Evolutionary conservation across 2,797 vertebrate species (phyloP), one percentile per base, ranked within the genome.

Genomic region (Parauchenoglanis punctatus): DNA sequence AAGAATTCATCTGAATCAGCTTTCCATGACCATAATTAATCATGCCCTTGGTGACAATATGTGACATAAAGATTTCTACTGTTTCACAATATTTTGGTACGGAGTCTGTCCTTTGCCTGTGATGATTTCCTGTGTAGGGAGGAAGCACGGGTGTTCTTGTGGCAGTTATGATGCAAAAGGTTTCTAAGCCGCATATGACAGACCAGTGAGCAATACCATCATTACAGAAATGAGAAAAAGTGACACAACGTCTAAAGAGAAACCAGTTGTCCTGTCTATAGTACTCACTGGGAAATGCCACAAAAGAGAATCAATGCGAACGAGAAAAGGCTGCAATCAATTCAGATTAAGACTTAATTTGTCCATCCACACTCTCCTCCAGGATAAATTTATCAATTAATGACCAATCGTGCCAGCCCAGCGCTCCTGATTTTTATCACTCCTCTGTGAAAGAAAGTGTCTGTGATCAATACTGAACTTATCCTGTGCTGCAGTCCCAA

Each of bases 171-270:
- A 75, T 65, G 80, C 13, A 4, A 68, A 56, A 28, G 0, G 28
- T 8, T 46, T 59, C 5, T 44, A 20, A 0, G n/a, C 10, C 25
- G 56, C 56, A 68, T 87, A 40, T 87, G 81, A 83, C 58, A 20
- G 28, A 56, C 18, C n/a, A 12, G 7, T 87, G 81, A 75, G 80
- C 23, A 81, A 81, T 63, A 4, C 23, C 7, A 13, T 59, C 25
- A 25, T 59, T 81, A 81, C 23, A n/a, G 78, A n/a, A 17, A 81
- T 81, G 35, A 46, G 78, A 81, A 81, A 81, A 46, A 61, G 35
- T 81, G 58, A 44, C 56, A 58, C 77, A 44, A 44, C 12, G 13
- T 61, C 56, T 40, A 59, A 81, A 15, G 31, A 28, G 28, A 44
- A 40, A 28, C 5, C 81, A 46, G 31, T 13, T 17, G 7, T 40